Conservation (phyloP, 2,113 vertebrate species). For the western clawed frog (Xenopus tropicalis) region DNA sequence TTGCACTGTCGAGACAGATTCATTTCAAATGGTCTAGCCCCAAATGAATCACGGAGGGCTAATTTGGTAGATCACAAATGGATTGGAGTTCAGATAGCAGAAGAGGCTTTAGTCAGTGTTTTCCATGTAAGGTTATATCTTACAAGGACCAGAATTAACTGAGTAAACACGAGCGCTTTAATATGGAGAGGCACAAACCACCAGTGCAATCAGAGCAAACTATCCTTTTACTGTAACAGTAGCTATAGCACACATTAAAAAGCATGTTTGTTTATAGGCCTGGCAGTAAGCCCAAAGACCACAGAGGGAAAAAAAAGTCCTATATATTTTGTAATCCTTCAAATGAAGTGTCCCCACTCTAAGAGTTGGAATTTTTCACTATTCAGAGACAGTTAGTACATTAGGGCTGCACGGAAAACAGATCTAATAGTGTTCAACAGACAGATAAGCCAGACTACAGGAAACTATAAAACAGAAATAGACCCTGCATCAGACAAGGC, state of each 20-base stretch:
- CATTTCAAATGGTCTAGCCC: slow-evolving; percentile 3
- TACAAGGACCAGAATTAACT: not conserved
- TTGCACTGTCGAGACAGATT: not conserved
- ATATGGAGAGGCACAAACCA: not conserved
- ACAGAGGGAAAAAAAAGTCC: not conserved
- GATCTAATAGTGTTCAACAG: too few species aligned
- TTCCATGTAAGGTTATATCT: slow-evolving; percentile 9
- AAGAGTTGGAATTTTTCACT: too few species aligned
- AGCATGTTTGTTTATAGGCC: not conserved
- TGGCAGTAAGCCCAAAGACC: not conserved
- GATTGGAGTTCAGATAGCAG: not conserved
- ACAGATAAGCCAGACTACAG: too few species aligned
- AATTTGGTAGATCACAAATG: slow-evolving; percentile 4
- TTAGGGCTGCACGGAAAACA: too few species aligned
- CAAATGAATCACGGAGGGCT: not conserved
- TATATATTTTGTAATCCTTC: not conserved
- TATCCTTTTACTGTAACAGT: slow-evolving; percentile 11
- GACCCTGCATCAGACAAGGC: too few species aligned
- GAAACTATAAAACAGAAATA: too few species aligned
- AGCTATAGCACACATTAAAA: too few species aligned
- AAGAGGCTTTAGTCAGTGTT: not conserved
- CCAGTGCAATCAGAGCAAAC: slow-evolving; percentile 1
- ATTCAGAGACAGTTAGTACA: too few species aligned
- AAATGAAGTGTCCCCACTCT: not conserved
- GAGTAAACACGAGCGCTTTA: not conserved